Base-by-base conservation (phyloP, 2,113 vertebrate genomes). In the Pterophyllum scalare region DNA sequence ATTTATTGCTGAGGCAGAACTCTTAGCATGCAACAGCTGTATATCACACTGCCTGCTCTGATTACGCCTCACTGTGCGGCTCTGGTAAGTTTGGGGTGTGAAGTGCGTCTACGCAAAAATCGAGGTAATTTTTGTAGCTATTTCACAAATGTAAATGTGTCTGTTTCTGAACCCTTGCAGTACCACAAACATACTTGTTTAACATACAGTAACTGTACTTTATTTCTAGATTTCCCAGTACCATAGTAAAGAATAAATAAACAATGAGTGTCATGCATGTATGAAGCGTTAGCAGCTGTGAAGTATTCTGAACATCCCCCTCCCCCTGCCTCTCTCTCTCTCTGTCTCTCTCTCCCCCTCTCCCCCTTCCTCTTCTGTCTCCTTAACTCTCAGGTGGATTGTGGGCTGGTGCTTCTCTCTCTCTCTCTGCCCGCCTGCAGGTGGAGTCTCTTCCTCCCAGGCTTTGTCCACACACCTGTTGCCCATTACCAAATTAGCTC, bases 1-100 rank as follows among this genome's bases (percentile, higher is more conserved):
- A 82, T 93, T 94, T 91, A 92, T 60, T 80, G 85, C 84, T 75
- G 49, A 57, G 79, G 35, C 56, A 10, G 26, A 83, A 83, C 74
- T 89, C 83, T 83, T 81, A 91, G 86, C 82, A 79, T 17, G 54
- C 7, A 54, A 84, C 58, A 22, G 61, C 49, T 79, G 5, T 72
- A 33, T 79, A 38, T 80, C 24, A 31, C 14, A 31, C 19, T 57
- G 40, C 54, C 83, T 43, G 35, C 43, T 74, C 40, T 79, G 35
- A 28, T 74, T 65, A 12, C 26, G 56, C 31, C 74, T 81, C 56
- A 26, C 28, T 74, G 35, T 59, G 62, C 77, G 64, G 67, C 15
- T 74, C 72, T 56, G 49, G 59, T 33, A 6, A 35, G 33, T 38
- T 26, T 38, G 46, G 52, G 26, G 60, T 26, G 46, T 31, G 7